Conservation (phyloP, 2,113 vertebrate species). For the Anthoscopus minutus region DNA sequence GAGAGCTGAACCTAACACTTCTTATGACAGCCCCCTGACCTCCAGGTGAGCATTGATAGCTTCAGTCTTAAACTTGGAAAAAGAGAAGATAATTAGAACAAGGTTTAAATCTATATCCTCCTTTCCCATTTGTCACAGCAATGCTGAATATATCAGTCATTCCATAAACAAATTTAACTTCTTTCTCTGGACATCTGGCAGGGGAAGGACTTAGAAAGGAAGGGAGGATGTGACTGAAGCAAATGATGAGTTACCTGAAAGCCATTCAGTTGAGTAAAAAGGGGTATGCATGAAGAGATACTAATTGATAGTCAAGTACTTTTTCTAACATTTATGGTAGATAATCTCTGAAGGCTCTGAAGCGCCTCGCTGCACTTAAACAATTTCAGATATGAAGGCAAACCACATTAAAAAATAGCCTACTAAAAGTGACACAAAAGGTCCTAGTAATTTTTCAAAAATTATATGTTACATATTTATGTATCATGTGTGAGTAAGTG, state of each 20-base stretch:
- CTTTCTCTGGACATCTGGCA: background rate
- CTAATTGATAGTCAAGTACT: background rate
- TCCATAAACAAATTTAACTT: background rate
- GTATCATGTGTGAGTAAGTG: background rate
- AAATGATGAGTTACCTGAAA: background rate
- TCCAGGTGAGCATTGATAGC: background rate
- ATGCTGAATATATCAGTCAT: background rate
- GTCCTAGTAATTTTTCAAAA: background rate
- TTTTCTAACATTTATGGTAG: background rate
- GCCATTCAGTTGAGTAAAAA: background rate
- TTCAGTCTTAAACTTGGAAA: background rate
- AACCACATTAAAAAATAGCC: background rate
- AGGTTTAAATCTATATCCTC: background rate
- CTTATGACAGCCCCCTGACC: background rate
- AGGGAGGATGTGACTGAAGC: background rate
- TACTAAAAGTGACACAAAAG: background rate
- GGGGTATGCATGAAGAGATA: background rate
- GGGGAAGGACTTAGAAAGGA: background rate
- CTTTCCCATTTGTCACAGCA: background rate
- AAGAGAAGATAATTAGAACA: background rate
- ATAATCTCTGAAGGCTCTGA: background rate
- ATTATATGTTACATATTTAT: background rate
- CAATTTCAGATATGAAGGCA: background rate
- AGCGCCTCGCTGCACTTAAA: background rate
- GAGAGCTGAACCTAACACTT: background rate